Percentiles rank a stretch among this genome's conserved stretches.
phyloP scores from a whole-genome alignment of 2,888 invertebrate genomes.

The Hypsopygia costalis region DNA sequence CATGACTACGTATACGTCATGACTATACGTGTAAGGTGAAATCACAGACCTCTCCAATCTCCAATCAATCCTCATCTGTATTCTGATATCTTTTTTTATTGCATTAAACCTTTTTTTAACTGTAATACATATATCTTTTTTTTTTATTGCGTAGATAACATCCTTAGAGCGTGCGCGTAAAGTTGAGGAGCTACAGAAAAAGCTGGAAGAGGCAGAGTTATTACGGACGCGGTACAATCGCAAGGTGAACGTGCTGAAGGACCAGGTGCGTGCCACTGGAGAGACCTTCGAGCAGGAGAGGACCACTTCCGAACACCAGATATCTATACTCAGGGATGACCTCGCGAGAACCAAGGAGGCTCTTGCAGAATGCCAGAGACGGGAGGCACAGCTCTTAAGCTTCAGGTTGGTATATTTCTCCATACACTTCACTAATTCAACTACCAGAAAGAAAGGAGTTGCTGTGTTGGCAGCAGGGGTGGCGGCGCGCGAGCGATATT shows the following conservation, averaged over 20 bases:
- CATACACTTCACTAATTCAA: too few relatives aligned
- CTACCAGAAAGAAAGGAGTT: too few relatives aligned
- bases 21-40: too few relatives aligned
- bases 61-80: too few relatives aligned
- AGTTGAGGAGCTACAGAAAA: slow-evolving; percentile 90
- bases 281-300: slow-evolving; percentile 86
- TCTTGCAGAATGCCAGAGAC: slow-evolving; percentile 86
- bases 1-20: too few relatives aligned
- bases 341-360: slow-evolving; percentile 86
- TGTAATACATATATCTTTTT: too few relatives aligned
- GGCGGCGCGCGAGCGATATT: too few relatives aligned
- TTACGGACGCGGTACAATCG: slow-evolving; percentile 87
- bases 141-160: slow-evolving; percentile 84
- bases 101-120: too few relatives aligned
- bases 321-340: slow-evolving; percentile 87
- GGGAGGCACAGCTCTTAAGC: slow-evolving; percentile 88
- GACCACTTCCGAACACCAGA: slow-evolving; percentile 84
- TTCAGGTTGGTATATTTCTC: slow-evolving; percentile 72
- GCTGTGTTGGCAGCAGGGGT: too few relatives aligned
- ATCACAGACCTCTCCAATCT: too few relatives aligned
- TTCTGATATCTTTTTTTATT: too few relatives aligned
- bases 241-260: slow-evolving; percentile 86
- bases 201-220: slow-evolving; percentile 89
- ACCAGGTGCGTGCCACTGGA: slow-evolving; percentile 84
- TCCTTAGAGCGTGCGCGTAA: slow-evolving; percentile 91